Conservation (phyloP, 2,113 vertebrate genomes). For the Lasiurus borealis region DNA sequence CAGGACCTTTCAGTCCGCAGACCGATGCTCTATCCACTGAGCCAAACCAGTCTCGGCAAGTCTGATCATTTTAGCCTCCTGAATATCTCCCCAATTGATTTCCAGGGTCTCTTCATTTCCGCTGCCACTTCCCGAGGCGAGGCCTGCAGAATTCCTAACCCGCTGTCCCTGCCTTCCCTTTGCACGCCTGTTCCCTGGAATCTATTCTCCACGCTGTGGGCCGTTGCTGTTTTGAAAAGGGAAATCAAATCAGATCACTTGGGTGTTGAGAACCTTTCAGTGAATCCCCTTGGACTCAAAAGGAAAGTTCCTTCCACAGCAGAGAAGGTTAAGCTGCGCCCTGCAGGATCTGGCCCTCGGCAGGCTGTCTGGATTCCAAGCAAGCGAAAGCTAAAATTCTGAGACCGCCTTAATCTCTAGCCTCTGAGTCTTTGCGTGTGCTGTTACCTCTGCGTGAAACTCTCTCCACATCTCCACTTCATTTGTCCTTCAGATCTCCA, state of each 20-base stretch:
- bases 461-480: slow-evolving; percentile 36
- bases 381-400: slow-evolving; percentile 59
- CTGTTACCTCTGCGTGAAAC: slow-evolving; percentile 13
- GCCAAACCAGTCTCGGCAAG: background rate
- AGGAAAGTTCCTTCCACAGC: slow-evolving; percentile 40
- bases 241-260: slow-evolving; percentile 41
- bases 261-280: slow-evolving; percentile 17
- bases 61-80: slow-evolving; percentile 39
- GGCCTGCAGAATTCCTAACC: slow-evolving; percentile 43
- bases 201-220: slow-evolving; percentile 33
- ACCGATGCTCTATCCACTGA: no score
- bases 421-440: slow-evolving; percentile 2
- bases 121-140: background rate
- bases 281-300: slow-evolving; percentile 40
- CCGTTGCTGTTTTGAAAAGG: slow-evolving; percentile 48
- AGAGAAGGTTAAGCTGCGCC: background rate
- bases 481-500: slow-evolving; percentile 61
- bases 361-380: slow-evolving; percentile 30
- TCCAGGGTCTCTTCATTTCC: slow-evolving; percentile 38
- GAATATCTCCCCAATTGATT: slow-evolving; percentile 9
- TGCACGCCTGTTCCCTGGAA: slow-evolving; percentile 37
- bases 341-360: background rate
- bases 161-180: background rate
- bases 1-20: no score
- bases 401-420: slow-evolving; percentile 39